phyloP scores from a whole-genome alignment of 2,888 invertebrate species.

The Fissipunctia ypsillon region DNA sequence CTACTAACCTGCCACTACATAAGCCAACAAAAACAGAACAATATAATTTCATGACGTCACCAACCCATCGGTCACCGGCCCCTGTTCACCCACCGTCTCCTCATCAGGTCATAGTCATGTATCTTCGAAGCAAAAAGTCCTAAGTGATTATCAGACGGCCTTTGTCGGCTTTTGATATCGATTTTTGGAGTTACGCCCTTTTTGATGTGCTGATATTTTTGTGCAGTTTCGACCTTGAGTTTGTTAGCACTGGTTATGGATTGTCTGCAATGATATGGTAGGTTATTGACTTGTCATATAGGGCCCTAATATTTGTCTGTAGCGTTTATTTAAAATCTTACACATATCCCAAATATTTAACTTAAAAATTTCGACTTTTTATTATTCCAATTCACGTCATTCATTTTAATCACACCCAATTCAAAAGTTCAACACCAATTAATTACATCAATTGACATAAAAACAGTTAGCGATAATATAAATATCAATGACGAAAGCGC shows the following conservation, averaged over 20 bases:
- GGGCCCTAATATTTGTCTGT: constrained; percentile 4
- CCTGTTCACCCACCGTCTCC: constrained; percentile 61
- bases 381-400: neutral
- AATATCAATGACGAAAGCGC: constrained; percentile 58
- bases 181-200: constrained; percentile 32
- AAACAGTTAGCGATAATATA: constrained; percentile 52
- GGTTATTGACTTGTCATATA: constrained; percentile 1
- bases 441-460: constrained; percentile 55
- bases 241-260: constrained; percentile 12
- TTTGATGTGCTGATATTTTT: neutral
- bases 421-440: constrained; percentile 37
- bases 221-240: constrained; percentile 35
- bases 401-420: constrained; percentile 19
- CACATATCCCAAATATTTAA: neutral
- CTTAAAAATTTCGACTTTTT: neutral
- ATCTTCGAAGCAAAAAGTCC: constrained; percentile 39
- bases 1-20: constrained; percentile 41
- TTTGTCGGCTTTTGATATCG: constrained; percentile 7
- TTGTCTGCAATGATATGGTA: constrained; percentile 29
- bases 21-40: constrained; percentile 52
- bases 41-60: constrained; percentile 60
- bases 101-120: constrained; percentile 58
- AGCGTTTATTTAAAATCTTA: neutral
- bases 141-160: constrained; percentile 14
- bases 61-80: constrained; percentile 61